Conservation (phyloP, 2,113 vertebrate species). For the Elephas maximus region DNA sequence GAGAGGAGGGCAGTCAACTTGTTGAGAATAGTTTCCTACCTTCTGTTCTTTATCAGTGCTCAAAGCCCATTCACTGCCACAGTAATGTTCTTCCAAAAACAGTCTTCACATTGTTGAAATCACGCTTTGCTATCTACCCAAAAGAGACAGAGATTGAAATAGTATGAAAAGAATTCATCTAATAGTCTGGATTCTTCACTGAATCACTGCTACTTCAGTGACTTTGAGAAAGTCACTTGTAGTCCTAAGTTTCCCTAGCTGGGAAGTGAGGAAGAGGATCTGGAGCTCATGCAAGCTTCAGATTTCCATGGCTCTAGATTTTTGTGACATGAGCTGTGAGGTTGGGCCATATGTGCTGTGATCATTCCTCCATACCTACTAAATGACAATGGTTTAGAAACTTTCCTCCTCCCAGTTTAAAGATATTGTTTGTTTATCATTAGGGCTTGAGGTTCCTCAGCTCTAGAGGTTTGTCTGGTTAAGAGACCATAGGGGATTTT, state of each 20-base stretch:
- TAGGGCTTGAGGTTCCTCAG: background rate
- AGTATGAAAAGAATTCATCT: background rate
- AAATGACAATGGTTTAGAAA: background rate
- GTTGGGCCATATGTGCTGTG: rapidly evolving
- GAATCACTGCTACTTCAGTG: background rate
- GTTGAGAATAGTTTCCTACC: background rate
- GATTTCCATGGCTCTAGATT: background rate
- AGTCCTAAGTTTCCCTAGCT: background rate
- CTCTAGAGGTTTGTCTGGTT: conserved; percentile 63
- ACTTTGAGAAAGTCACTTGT: background rate
- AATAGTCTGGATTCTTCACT: background rate
- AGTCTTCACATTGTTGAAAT: background rate
- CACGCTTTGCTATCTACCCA: background rate
- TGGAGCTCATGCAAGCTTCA: background rate
- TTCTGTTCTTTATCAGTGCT: background rate
- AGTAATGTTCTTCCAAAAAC: background rate
- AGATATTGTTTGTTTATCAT: background rate
- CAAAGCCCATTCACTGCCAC: background rate
- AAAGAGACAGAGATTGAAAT: background rate
- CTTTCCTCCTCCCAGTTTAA: background rate
- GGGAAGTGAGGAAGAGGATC: background rate
- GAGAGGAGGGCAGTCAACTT: background rate
- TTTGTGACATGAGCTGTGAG: background rate
- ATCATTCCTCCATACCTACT: no score
- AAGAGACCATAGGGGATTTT: background rate